A percentile compares a stretch with the other conserved stretches of the same genome.
Evolutionary conservation across 64 coral and sea anemone genomes (phyloP).

Genomic region (Pachyseris speciosa): DNA sequence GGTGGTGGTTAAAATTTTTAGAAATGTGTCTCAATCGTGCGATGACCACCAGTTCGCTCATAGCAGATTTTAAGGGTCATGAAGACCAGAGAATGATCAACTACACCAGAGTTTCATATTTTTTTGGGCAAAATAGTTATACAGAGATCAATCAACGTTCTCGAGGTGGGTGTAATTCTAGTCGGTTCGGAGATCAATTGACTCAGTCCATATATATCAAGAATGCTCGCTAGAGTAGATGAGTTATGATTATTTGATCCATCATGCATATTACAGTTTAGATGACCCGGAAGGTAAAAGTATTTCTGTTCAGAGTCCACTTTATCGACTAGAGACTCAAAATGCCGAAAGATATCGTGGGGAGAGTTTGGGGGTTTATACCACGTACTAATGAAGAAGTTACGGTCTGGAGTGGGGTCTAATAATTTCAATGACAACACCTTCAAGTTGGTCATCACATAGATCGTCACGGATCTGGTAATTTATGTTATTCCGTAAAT

Average conservation of each 20-base stretch:
- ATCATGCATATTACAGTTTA: constrained; percentile 49
- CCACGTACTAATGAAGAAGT: not conserved
- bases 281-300: constrained; percentile 39
- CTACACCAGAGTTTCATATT: constrained; percentile 4
- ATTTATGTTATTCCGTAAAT: constrained; percentile 57
- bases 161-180: constrained; percentile 26
- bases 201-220: constrained; percentile 28
- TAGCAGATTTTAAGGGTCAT: constrained; percentile 45
- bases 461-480: constrained; percentile 9
- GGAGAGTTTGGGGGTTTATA: constrained; percentile 34
- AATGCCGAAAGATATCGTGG: not conserved
- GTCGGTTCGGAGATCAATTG: constrained; percentile 54
- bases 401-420: constrained; percentile 4
- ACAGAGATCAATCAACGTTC: constrained; percentile 27
- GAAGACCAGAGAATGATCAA: constrained; percentile 50
- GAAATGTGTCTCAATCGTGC: not conserved
- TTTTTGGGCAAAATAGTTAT: constrained; percentile 33
- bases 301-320: constrained; percentile 37
- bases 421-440: constrained; percentile 2
- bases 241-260: not conserved
- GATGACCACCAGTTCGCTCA: not conserved
- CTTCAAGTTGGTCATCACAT: not conserved
- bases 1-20: constrained; percentile 21
- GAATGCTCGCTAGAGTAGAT: not conserved
- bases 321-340: constrained; percentile 33